Percentiles rank a stretch among this genome's conserved stretches.
phyloP scores from a whole-genome alignment of 2,797 vertebrate species.

The Eleutherodactylus coqui region DNA sequence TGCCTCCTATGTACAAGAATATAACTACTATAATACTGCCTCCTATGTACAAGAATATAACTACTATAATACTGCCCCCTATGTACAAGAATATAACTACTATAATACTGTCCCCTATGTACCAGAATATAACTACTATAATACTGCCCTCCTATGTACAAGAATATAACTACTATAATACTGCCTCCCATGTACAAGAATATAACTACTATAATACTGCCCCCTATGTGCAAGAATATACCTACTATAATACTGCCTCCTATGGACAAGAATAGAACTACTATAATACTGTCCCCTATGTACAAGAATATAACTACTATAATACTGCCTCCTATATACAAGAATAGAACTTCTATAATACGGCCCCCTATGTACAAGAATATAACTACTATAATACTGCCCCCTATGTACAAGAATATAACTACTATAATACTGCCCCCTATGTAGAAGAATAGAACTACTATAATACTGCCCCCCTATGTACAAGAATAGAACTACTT shows the following conservation, averaged over 20 bases:
- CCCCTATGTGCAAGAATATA: too few species aligned
- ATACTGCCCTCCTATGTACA: slow-evolving; percentile 4
- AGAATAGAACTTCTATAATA: not conserved
- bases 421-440: too few species aligned
- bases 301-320: slow-evolving; percentile 11
- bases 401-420: too few species aligned
- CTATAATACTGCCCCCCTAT: not conserved
- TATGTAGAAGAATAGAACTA: not conserved
- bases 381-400: too few species aligned
- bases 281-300: not conserved
- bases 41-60: slow-evolving; percentile 9
- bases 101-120: slow-evolving; percentile 9
- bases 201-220: too few species aligned
- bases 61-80: not conserved
- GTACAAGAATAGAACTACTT: slow-evolving; percentile 5
- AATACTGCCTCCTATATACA: not conserved
- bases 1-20: slow-evolving; percentile 9
- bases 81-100: slow-evolving; percentile 28
- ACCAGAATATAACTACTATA: slow-evolving; percentile 15
- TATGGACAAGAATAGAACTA: too few species aligned
- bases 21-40: slow-evolving; percentile 16
- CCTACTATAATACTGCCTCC: too few species aligned
- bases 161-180: slow-evolving; percentile 10
- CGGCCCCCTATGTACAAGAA: too few species aligned
- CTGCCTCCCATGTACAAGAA: too few species aligned